These are phyloP conservation scores for Centrocercus urophasianus DNA, from an alignment of 2,113 vertebrate genomes.

Conservation along the genomic window DNA sequence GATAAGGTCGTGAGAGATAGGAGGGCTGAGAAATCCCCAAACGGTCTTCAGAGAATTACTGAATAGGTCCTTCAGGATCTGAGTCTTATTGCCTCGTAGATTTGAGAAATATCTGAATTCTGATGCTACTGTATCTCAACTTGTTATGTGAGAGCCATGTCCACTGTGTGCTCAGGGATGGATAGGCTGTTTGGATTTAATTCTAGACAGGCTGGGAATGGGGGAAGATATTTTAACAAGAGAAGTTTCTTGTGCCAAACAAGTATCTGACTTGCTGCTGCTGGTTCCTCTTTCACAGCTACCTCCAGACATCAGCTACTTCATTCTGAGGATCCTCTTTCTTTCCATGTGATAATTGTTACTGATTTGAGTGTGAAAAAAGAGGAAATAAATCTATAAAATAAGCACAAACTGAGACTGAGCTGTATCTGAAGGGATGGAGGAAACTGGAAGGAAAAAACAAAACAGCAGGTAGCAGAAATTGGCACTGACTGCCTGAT, in stretches of 20 bases:
- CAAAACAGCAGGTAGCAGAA: fast-evolving
- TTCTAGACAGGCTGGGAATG: not conserved
- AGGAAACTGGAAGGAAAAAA: not conserved
- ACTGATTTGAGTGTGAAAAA: not conserved
- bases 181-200: not conserved
- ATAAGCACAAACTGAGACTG: not conserved
- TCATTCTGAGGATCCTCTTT: slow-evolving; percentile 3
- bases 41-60: not conserved
- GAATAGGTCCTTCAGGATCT: not conserved
- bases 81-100: not conserved
- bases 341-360: slow-evolving; percentile 4
- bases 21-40: not conserved
- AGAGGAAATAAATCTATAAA: not conserved
- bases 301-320: not conserved
- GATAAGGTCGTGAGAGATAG: not conserved
- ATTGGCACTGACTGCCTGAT: not conserved
- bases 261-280: not conserved
- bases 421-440: not conserved
- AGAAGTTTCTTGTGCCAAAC: not conserved
- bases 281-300: slow-evolving; percentile 4
- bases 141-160: not conserved
- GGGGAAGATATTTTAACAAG: slow-evolving; percentile 13
- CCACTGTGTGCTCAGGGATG: not conserved
- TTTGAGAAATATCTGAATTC: not conserved
- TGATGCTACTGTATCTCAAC: not conserved